Conservation (phyloP, 2,888 invertebrate genomes). For the Chouioia cunea region DNA sequence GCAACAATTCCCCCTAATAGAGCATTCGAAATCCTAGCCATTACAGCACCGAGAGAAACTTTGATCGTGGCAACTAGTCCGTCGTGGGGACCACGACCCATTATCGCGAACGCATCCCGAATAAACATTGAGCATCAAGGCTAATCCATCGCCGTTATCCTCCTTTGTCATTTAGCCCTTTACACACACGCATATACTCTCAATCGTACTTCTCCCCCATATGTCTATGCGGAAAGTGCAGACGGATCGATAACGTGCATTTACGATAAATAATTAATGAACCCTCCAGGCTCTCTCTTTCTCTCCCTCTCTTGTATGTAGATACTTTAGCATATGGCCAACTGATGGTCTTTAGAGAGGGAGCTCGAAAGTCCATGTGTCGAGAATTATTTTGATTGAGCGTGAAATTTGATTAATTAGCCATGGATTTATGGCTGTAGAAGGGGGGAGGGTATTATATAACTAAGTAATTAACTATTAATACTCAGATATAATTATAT, state of each 20-base stretch:
- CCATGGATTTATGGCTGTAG: too few species aligned
- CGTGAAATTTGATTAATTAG: neutral
- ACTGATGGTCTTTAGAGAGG: constrained; percentile 8
- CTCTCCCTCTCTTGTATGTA: too few species aligned
- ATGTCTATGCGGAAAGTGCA: constrained; percentile 46
- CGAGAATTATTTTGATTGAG: neutral
- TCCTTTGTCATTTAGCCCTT: constrained; percentile 38
- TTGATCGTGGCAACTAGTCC: too few species aligned
- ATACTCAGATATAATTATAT: too few species aligned
- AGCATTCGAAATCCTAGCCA: too few species aligned
- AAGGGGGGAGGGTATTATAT: too few species aligned
- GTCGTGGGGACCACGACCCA: neutral
- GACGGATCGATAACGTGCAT: constrained; percentile 65
- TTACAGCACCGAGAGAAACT: too few species aligned
- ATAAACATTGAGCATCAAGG: constrained; percentile 30
- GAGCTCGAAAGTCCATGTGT: constrained; percentile 4
- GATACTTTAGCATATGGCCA: too few species aligned
- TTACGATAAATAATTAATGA: constrained; percentile 66
- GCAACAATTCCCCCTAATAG: too few species aligned
- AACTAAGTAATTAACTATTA: too few species aligned
- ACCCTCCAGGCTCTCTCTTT: constrained; percentile 14
- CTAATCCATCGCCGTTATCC: constrained; percentile 33
- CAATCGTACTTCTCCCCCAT: neutral
- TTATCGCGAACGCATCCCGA: constrained; percentile 12
- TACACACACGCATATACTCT: neutral